Evolutionary conservation across 64 coral and sea anemone species (phyloP).

Genomic region (Orbicella faveolata): DNA sequence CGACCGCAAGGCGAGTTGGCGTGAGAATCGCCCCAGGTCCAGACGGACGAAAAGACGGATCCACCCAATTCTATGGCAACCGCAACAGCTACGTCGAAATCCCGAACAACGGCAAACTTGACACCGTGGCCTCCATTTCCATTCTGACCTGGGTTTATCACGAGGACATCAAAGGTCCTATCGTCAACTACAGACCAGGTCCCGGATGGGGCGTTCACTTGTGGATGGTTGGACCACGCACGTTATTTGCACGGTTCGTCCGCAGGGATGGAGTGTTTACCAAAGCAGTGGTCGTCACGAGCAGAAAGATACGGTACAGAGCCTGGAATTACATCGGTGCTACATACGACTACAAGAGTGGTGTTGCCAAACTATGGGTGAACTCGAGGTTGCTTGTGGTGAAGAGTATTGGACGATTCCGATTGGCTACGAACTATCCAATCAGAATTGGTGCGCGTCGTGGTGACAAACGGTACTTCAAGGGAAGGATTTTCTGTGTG

Average conservation of each 20-base stretch:
- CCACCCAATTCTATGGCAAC: conserved; percentile 69
- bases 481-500: conserved; percentile 70
- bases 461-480: conserved; percentile 60
- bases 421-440: conserved; percentile 78
- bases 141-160: conserved; percentile 79
- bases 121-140: conserved; percentile 62
- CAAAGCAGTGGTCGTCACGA: conserved; percentile 20
- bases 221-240: conserved; percentile 48
- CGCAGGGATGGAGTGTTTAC: conserved; percentile 48
- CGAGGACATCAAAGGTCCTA: conserved; percentile 70
- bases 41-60: conserved; percentile 59
- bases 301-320: conserved; percentile 50
- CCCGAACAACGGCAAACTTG: conserved; percentile 62
- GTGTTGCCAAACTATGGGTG: conserved; percentile 82
- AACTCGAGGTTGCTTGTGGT: conserved; percentile 65
- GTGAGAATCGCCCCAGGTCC: conserved; percentile 48
- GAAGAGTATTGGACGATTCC: conserved; percentile 63
- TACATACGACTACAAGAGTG: conserved; percentile 71
- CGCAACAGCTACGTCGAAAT: conserved; percentile 74
- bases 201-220: conserved; percentile 70
- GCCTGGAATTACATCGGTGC: conserved; percentile 80
- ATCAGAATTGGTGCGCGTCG: conserved; percentile 69
- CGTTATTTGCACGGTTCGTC: conserved; percentile 59
- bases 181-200: conserved; percentile 65
- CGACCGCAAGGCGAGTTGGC: conserved; percentile 37